Base-by-base conservation (phyloP, 2,113 vertebrate species). In the Gopherus flavomarginatus region DNA sequence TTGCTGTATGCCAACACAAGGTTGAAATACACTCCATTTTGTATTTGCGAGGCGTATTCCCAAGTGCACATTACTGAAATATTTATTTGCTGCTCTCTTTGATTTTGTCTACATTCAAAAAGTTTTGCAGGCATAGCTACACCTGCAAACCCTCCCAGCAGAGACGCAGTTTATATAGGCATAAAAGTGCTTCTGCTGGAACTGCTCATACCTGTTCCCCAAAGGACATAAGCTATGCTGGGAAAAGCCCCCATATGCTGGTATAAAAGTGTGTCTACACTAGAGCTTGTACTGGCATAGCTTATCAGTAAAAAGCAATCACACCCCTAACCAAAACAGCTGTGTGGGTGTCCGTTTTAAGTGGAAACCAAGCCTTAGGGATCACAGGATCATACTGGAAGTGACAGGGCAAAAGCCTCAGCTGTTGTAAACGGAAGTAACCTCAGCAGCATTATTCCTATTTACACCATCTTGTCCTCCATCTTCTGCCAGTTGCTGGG, bases 1-100 rank as follows among this genome's bases (percentile, higher is more conserved):
- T 38, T 8, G 11, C 84, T 75, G n/a, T 78, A 88, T 1, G 35
- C 0, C 5, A 3, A 38, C 1, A 0, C 8, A 11, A 27, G 69
- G 42, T 27, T 4, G 5, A 72, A 88, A 79, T 62, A 72, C 44
- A 27, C 42, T 47, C 42, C 42, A 47, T 44, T 24, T 44, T 78
- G 11, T 12, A 42, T 29, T 47, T 27, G 75, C 4, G 24, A 27
- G 42, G 26, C 4, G 3, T 77, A 77, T 22, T 26, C n/a, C 24
- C 38, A 77, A 77, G 24, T 8, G 75, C 42, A 3, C 6, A 27
- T 26, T 27, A 26, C 1, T 27, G 11, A 47, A 78, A 78, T 78
- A 78, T 47, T 78, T 77, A 42, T 69, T 65, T 72, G 44, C 75
- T 78, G 42, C 42, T 78, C 24, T 44, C 75, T 78, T 78, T 78